A percentile compares a stretch with the other conserved stretches of the same genome.
Evolutionary conservation across 2,113 vertebrate species (phyloP).

Genomic region (Poecilia latipinna): DNA sequence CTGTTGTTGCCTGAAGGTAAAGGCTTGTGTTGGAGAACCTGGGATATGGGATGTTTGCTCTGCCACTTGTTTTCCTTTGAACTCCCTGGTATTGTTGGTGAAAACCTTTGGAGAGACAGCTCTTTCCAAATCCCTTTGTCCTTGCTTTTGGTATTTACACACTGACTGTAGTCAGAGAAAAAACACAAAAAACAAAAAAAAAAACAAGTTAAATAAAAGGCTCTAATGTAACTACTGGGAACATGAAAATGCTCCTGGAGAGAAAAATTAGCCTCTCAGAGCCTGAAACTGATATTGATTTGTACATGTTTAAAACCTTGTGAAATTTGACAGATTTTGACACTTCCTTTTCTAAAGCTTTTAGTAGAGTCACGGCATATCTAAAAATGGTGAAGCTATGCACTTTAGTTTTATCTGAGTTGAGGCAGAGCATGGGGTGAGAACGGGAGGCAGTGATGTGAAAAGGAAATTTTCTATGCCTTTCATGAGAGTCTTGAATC

Average conservation of each 20-base stretch:
- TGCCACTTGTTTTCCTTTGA: conserved; percentile 52
- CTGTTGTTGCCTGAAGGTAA: conserved; percentile 59
- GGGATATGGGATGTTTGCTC: conserved; percentile 53
- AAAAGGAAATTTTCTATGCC: neutral
- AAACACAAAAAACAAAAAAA: neutral
- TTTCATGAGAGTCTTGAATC: neutral
- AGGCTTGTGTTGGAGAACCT: conserved; percentile 32
- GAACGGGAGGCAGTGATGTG: neutral
- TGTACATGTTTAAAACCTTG: neutral
- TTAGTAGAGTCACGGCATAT: neutral
- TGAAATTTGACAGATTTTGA: neutral
- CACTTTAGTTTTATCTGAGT: neutral
- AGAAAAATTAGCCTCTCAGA: neutral
- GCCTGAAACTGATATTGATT: conserved; percentile 24
- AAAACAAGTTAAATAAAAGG: neutral
- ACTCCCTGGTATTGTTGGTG: conserved; percentile 37
- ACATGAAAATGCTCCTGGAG: conserved; percentile 14
- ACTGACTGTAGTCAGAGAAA: conserved; percentile 20
- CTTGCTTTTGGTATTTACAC: conserved; percentile 49
- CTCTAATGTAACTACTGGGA: conserved; percentile 8
- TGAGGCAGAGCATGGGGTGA: neutral
- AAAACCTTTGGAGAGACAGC: conserved; percentile 34
- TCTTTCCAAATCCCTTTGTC: conserved; percentile 10
- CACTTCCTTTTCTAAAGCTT: neutral
- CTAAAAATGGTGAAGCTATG: neutral